phyloP scores from a whole-genome alignment of 2,888 invertebrate species.

The Pandemis cinnamomeana region DNA sequence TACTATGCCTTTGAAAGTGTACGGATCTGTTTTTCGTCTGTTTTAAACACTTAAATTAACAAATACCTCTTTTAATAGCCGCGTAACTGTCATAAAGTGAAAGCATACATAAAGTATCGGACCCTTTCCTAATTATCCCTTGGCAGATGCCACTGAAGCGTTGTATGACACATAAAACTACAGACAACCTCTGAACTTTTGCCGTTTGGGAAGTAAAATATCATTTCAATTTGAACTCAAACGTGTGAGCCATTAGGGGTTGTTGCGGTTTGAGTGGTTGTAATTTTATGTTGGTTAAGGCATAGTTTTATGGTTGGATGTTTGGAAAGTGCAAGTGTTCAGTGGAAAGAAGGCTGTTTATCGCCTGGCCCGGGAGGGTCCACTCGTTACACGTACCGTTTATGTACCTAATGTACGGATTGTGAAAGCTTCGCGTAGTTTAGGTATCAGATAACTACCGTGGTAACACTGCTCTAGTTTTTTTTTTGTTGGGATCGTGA shows the following conservation, averaged over 20 bases:
- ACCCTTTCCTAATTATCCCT: conserved; percentile 47
- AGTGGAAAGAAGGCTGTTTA: conserved; percentile 53
- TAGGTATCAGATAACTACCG: conserved; percentile 43
- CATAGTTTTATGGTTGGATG: conserved; percentile 50
- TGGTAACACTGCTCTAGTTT: conserved; percentile 30
- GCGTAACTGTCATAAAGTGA: conserved; percentile 36
- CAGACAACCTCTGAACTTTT: conserved; percentile 2
- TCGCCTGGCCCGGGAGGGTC: conserved; percentile 47
- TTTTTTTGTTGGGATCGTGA: conserved; percentile 7
- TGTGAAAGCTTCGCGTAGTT: conserved; percentile 52
- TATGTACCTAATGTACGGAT: conserved; percentile 44
- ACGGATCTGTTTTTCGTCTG: background rate
- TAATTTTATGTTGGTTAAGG: conserved; percentile 24
- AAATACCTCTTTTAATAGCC: conserved; percentile 31
- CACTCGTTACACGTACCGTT: conserved; percentile 47
- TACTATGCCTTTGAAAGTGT: too few species aligned
- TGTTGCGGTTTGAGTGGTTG: background rate
- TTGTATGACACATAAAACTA: conserved; percentile 47
- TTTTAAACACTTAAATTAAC: conserved; percentile 7
- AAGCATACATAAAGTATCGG: conserved; percentile 44
- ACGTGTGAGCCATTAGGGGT: background rate
- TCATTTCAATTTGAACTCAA: conserved; percentile 17
- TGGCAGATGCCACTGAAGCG: conserved; percentile 48
- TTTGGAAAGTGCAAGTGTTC: conserved; percentile 53
- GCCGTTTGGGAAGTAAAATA: background rate